Base-by-base conservation (phyloP, 2,113 vertebrate genomes). In the Butorides virescens region DNA sequence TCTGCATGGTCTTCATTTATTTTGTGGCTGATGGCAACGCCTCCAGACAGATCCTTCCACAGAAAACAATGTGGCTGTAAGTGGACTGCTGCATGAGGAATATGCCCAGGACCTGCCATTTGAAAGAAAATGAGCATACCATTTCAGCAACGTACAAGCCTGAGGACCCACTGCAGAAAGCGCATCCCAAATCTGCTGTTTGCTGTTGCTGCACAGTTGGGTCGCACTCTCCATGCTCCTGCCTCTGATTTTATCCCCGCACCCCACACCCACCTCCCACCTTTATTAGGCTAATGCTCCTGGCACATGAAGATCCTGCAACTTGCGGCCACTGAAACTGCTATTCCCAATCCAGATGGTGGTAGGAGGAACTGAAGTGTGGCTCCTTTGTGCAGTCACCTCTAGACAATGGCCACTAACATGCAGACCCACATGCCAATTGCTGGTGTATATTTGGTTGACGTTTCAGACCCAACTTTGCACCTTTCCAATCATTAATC, bases 401-500 rank as follows among this genome's bases (percentile, higher is more conserved):
- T 88, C 67, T 50, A 46, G 52, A 78, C 59, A 71, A 53, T 4
- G 36, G 67, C 30, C 18, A 56, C 52, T 15, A 80, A 52, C 70
- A 86, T 32, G 73, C 83, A 94, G 52, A 95, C 21, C 36, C 75
- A 71, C 50, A 74, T 1, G 10, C 17, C 49, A 11, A 4, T 7
- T 74, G 55, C 73, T 72, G 62, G 9, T 47, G n/a, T 21, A 7
- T 42, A 53, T 37, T 29, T 72, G 56, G 42, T 44, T 27, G 22
- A 67, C 5, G 25, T 77, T 76, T 92, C 80, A 91, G 86, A 94
- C 66, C 34, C 52, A 67, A 7, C 59, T 85, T 94, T 59, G 66
- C 26, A 62, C 63, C 30, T 70, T 83, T 94, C 83, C 56, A 90
- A 87, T 82, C 75, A 83, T 92, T 93, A 96, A 90, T 94, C 84